Evolutionary conservation across 2,888 invertebrate species (phyloP).

Genomic region (Patella caerulea): DNA sequence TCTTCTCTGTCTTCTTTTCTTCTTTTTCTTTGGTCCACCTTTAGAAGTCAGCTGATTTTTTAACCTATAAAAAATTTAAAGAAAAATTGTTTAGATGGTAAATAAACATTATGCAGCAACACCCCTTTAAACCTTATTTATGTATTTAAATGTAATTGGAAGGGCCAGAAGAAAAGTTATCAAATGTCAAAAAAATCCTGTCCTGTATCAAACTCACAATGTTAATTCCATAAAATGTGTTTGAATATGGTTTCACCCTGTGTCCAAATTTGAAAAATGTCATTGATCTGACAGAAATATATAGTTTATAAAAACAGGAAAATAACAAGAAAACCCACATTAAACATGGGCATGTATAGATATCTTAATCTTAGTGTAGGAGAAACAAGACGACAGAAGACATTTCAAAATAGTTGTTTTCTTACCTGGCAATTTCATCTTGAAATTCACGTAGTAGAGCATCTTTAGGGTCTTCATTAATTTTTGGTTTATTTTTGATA

Average conservation of each 20-base stretch:
- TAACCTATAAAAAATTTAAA: conserved; percentile 49
- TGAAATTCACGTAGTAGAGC: conserved; percentile 95
- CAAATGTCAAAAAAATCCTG: too few relatives aligned
- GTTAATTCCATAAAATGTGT: too few relatives aligned
- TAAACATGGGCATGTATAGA: background rate
- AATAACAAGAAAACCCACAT: background rate
- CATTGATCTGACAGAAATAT: background rate
- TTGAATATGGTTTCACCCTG: too few relatives aligned
- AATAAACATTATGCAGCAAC: too few relatives aligned
- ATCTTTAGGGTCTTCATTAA: conserved; percentile 99
- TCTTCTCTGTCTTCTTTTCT: conserved; percentile 52
- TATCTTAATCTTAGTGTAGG: background rate
- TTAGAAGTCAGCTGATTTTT: conserved; percentile 68
- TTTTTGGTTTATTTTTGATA: conserved; percentile 97
- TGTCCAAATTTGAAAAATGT: too few relatives aligned
- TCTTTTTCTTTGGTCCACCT: conserved; percentile 70
- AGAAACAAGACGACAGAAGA: background rate
- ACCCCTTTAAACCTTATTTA: too few relatives aligned
- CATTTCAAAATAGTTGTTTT: background rate
- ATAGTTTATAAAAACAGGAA: background rate
- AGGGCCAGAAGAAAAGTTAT: too few relatives aligned
- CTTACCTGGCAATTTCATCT: conserved; percentile 86
- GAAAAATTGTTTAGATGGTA: too few relatives aligned
- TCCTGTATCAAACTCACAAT: too few relatives aligned
- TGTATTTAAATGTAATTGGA: too few relatives aligned